Conservation (phyloP, 1,140 invertebrate genomes). For the Drosophila mauritiana region DNA sequence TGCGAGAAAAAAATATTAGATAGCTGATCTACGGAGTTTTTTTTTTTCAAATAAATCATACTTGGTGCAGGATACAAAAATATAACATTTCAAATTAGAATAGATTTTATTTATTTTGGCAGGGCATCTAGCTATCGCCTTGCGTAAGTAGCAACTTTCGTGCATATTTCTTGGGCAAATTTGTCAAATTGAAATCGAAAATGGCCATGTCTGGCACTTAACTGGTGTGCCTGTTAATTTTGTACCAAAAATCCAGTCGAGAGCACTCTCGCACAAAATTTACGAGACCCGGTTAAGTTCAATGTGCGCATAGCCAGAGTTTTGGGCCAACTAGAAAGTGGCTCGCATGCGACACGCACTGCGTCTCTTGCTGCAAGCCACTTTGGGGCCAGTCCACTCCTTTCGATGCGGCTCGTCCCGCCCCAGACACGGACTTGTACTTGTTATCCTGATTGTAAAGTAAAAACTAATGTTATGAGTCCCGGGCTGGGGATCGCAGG, state of each 20-base stretch:
- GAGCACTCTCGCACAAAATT: conserved; percentile 34
- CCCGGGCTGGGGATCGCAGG: conserved; percentile 50
- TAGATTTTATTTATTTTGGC: neutral
- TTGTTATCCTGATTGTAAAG: conserved; percentile 74
- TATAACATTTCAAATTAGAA: too few relatives aligned
- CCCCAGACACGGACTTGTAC: conserved; percentile 53
- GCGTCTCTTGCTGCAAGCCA: neutral
- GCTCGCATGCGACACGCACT: conserved; percentile 71
- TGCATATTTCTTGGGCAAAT: conserved; percentile 59
- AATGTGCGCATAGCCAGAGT: conserved; percentile 68
- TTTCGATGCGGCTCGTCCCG: conserved; percentile 20
- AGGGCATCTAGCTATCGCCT: neutral
- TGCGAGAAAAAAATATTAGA: too few relatives aligned
- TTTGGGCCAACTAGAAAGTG: conserved; percentile 72
- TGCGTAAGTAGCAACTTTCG: neutral
- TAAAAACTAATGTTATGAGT: conserved; percentile 58
- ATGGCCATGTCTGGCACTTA: conserved; percentile 59
- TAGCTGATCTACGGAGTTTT: too few relatives aligned
- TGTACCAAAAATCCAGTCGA: conserved; percentile 17
- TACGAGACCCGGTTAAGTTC: conserved; percentile 62
- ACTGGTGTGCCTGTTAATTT: conserved; percentile 60
- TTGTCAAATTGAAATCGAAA: conserved; percentile 71
- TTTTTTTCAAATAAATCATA: too few relatives aligned
- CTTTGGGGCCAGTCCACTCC: conserved; percentile 2
- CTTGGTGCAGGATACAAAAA: too few relatives aligned